Conservation (phyloP, 2,113 vertebrate species). For the Rhagologus leucostigma region DNA sequence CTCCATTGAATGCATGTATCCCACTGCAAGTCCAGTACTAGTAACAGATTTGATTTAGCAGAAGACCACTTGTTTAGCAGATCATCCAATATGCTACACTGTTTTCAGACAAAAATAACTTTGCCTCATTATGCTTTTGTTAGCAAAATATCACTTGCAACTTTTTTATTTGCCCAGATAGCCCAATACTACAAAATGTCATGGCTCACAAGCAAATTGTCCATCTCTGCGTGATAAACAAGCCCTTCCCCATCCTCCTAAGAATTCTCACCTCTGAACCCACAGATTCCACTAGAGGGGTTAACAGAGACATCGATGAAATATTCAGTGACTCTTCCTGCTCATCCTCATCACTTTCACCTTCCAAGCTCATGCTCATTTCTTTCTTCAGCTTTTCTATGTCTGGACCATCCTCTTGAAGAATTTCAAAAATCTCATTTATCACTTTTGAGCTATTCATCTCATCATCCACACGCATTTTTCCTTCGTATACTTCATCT, state of each 20-base stretch:
- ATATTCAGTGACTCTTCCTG: conserved; percentile 87
- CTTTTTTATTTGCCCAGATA: neutral
- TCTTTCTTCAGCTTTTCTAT: conserved; percentile 62
- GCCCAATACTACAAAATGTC: neutral
- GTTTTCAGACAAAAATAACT: neutral
- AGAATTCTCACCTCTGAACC: conserved; percentile 78
- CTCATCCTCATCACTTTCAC: conserved; percentile 72
- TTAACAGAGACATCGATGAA: conserved; percentile 96
- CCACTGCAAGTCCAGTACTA: neutral
- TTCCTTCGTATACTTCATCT: conserved; percentile 67
- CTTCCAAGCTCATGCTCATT: conserved; percentile 59
- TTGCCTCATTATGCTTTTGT: neutral
- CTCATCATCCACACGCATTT: conserved; percentile 72
- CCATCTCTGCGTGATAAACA: neutral
- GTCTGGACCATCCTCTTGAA: conserved; percentile 76
- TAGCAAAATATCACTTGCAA: neutral
- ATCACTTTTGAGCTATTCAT: conserved; percentile 89
- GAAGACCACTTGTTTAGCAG: neutral
- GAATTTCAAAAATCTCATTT: conserved; percentile 84
- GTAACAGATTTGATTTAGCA: neutral
- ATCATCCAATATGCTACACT: neutral
- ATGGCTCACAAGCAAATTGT: neutral
- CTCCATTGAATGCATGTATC: neutral
- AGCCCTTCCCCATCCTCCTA: neutral
- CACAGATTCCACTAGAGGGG: conserved; percentile 90